Base-by-base conservation (phyloP, 2,888 invertebrate species). In the Argyresthia goedartella region DNA sequence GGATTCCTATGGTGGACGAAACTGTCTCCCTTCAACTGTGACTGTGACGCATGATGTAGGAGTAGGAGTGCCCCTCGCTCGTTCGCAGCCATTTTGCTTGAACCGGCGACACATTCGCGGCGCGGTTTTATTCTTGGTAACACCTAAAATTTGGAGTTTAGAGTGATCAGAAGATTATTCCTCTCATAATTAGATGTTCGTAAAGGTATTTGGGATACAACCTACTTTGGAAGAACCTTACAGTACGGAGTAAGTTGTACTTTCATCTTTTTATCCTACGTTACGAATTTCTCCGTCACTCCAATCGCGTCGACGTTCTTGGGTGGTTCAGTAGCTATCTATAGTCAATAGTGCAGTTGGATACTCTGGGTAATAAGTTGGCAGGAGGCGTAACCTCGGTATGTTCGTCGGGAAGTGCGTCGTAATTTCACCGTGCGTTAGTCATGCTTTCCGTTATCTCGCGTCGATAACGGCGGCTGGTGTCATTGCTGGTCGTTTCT, bases 1-100 rank as follows among this genome's bases (percentile, higher is more conserved):
- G 15, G 50, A 60, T 74, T 8, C 42, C 81, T 80, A 59, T 57
- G 55, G 59, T 63, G 59, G 60, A 58, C 62, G 62, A 68, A 65
- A 62, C 63, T 59, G 59, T 63, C 63, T 68, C 63, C 60, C 67
- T 65, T 67, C 70, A 72, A 71, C 67, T 75, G 81, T 81, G 79
- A 79, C 71, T 87, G 87, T 89, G 89, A 89, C 89, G 89, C 89
- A 89, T 88, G 82, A 89, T 88, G 25, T 25, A 25, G 25, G 25
- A 84, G n/a, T n/a, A 87, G 89, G 88, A 89, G 89, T 89, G 89
- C 80, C 88, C 76, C 14, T 16, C 70, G 62, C 71, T 80, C 70
- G 62, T 71, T 80, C 68, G 74, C 76, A 87, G 87, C 87, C 87
- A 88, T 87, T 88, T 87, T 88, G 86, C 82, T 69, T 69, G 73